Evolutionary conservation across 2,888 invertebrate species (phyloP).

Genomic region (Ennomos erosarius): DNA sequence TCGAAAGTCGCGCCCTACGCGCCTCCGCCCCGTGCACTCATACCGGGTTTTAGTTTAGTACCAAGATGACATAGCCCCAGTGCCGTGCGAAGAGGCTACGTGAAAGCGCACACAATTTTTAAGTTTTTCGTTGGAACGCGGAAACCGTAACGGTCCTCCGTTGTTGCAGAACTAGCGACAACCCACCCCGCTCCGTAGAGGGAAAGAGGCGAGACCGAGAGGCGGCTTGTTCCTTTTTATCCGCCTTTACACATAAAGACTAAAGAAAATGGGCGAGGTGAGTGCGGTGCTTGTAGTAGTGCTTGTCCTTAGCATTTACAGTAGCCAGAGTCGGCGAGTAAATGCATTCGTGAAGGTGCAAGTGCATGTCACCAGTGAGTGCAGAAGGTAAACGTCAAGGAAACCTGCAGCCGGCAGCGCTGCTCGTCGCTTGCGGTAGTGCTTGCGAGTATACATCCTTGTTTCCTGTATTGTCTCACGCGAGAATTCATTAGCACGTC

Average conservation of each 20-base stretch:
- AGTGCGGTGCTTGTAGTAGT: conserved; percentile 82
- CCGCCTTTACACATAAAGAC: conserved; percentile 81
- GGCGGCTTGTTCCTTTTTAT: conserved; percentile 80
- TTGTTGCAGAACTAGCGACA: conserved; percentile 84
- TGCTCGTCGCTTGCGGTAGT: conserved; percentile 57
- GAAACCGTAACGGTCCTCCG: conserved; percentile 79
- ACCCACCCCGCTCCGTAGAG: conserved; percentile 78
- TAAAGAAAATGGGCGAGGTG: conserved; percentile 85
- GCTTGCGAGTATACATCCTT: conserved; percentile 56
- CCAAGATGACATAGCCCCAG: conserved; percentile 83
- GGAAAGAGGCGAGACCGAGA: conserved; percentile 79
- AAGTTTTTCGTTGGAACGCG: conserved; percentile 80
- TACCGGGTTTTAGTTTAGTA: conserved; percentile 83
- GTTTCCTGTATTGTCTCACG: conserved; percentile 48
- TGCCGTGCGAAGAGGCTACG: conserved; percentile 79
- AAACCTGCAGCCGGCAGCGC: conserved; percentile 40
- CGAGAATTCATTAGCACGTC: conserved; percentile 59
- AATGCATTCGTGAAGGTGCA: conserved; percentile 76
- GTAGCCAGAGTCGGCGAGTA: conserved; percentile 58
- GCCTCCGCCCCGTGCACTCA: conserved; percentile 77
- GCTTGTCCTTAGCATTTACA: conserved; percentile 72
- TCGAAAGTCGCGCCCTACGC: conserved; percentile 77
- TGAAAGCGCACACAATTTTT: conserved; percentile 81
- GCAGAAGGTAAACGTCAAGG: conserved; percentile 57
- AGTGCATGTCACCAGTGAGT: conserved; percentile 77